Evolutionary conservation across 2,888 invertebrate genomes (phyloP).

Genomic region (Cataglyphis cursor): DNA sequence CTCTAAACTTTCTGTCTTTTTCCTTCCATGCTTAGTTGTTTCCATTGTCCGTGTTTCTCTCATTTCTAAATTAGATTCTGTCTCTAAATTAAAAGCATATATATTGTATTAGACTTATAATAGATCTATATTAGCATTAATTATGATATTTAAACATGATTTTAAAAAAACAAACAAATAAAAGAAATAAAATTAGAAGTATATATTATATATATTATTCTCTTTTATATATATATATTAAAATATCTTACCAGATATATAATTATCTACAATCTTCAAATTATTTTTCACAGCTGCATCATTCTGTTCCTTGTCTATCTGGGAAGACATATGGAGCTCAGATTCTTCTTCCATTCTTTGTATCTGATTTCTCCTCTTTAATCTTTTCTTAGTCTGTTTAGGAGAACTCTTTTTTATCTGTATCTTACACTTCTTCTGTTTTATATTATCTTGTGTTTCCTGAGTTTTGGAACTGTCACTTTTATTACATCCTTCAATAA

Average conservation of each 20-base stretch:
- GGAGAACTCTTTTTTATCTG: slow-evolving; percentile 68
- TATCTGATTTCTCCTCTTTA: slow-evolving; percentile 75
- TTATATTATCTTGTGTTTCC: slow-evolving; percentile 61
- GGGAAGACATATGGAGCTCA: slow-evolving; percentile 72
- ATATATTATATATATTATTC: slow-evolving; percentile 4
- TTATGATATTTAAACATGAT: not conserved
- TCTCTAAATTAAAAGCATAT: slow-evolving; percentile 73
- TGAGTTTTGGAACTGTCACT: slow-evolving; percentile 67
- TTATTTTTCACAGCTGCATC: slow-evolving; percentile 74
- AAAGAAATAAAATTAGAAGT: slow-evolving; percentile 11
- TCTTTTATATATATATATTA: slow-evolving; percentile 2
- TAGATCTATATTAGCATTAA: not conserved
- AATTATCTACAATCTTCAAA: slow-evolving; percentile 84
- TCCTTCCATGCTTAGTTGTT: slow-evolving; percentile 75
- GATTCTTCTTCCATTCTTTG: slow-evolving; percentile 73
- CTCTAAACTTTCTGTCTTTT: slow-evolving; percentile 85
- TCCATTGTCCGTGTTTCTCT: slow-evolving; percentile 81
- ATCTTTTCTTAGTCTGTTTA: slow-evolving; percentile 76
- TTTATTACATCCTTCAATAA: slow-evolving; percentile 68
- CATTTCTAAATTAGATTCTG: slow-evolving; percentile 84
- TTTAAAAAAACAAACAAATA: not conserved
- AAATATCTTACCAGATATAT: slow-evolving; percentile 82
- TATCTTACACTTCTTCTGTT: slow-evolving; percentile 77
- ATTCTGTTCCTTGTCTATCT: slow-evolving; percentile 79
- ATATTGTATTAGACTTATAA: slow-evolving; percentile 12